phyloP scores from a whole-genome alignment of 2,888 invertebrate species.

The Platycheirus albimanus region DNA sequence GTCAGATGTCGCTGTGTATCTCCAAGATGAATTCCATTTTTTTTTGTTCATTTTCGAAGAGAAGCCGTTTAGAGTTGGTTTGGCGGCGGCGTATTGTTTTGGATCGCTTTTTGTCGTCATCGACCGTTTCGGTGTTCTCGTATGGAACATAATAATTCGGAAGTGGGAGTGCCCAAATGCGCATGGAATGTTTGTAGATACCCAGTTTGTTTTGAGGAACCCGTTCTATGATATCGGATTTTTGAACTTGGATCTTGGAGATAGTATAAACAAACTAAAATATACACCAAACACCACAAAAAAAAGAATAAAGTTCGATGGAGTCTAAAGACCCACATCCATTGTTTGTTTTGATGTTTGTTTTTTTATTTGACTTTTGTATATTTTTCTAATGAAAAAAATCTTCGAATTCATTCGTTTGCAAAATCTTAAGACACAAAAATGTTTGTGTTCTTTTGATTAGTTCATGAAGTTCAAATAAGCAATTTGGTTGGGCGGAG shows the following conservation, averaged over 20 bases:
- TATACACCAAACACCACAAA: neutral
- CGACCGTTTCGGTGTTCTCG: neutral
- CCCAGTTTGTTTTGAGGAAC: constrained; percentile 21
- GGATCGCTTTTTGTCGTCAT: constrained; percentile 23
- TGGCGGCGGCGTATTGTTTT: too few species aligned
- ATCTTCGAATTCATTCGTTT: too few species aligned
- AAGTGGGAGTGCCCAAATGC: constrained; percentile 50
- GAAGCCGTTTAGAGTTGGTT: too few species aligned
- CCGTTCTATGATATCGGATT: constrained; percentile 50
- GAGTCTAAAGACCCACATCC: too few species aligned
- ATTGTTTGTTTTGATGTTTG: too few species aligned
- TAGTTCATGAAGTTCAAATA: too few species aligned
- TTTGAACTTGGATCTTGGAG: constrained; percentile 62
- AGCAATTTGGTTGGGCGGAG: too few species aligned
- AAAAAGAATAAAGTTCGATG: neutral
- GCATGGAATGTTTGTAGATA: constrained; percentile 42
- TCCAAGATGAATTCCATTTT: constrained; percentile 13
- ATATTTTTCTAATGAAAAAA: too few species aligned
- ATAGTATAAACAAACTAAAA: constrained; percentile 46
- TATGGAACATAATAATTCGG: constrained; percentile 35
- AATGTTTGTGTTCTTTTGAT: too few species aligned
- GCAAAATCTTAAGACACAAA: too few species aligned
- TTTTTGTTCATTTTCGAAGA: too few species aligned
- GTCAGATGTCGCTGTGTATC: neutral
- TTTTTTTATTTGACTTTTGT: too few species aligned